phyloP scores from a whole-genome alignment of 2,888 invertebrate species.

The Eupithecia vulgata region DNA sequence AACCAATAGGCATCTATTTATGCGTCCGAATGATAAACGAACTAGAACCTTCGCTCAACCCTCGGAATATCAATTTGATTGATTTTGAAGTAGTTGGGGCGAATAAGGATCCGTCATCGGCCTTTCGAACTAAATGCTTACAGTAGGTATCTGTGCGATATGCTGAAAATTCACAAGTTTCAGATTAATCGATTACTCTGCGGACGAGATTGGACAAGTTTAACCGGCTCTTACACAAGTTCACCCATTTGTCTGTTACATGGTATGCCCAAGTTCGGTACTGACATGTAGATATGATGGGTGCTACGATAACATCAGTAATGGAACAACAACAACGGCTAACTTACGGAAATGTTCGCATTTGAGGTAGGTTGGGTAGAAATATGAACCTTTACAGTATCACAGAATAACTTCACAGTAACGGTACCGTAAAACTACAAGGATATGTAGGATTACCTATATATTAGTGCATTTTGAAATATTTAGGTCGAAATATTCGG shows the following conservation, averaged over 20 bases:
- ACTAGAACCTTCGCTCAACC: constrained; percentile 44
- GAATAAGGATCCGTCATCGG: constrained; percentile 48
- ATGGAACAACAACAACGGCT: constrained; percentile 24
- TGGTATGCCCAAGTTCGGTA: constrained; percentile 50
- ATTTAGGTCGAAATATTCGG: not conserved
- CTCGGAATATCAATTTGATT: constrained; percentile 53
- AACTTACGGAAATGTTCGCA: constrained; percentile 17
- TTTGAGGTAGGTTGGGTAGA: constrained; percentile 1
- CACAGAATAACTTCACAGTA: no score
- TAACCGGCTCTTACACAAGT: constrained; percentile 60
- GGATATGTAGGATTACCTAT: not conserved
- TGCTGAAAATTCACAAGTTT: constrained; percentile 66
- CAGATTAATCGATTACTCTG: constrained; percentile 71
- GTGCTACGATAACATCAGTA: constrained; percentile 39
- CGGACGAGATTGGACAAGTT: constrained; percentile 70
- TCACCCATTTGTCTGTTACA: constrained; percentile 67
- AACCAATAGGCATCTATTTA: constrained; percentile 7
- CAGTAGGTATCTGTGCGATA: constrained; percentile 24
- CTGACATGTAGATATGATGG: constrained; percentile 58
- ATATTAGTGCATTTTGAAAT: not conserved
- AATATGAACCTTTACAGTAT: not conserved
- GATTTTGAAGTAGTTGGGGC: constrained; percentile 52
- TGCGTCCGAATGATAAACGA: constrained; percentile 27
- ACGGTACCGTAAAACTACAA: not conserved
- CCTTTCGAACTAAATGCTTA: constrained; percentile 54